Evolutionary conservation across 2,888 invertebrate species (phyloP).

Genomic region (Lymantria monacha): DNA sequence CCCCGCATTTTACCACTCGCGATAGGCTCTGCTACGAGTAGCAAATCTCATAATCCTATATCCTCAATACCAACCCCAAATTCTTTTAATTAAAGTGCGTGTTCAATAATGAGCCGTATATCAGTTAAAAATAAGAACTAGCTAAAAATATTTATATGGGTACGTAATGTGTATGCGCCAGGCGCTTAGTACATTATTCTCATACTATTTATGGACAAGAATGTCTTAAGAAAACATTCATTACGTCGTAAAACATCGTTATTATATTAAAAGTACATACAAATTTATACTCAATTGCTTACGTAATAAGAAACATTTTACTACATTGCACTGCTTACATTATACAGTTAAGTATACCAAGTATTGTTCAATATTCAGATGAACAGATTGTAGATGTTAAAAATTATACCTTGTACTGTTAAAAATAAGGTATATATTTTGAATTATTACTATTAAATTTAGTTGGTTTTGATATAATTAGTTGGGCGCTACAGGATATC

Average conservation of each 20-base stretch:
- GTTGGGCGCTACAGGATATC: slow-evolving; percentile 51
- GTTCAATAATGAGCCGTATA: no score
- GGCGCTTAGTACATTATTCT: slow-evolving; percentile 53
- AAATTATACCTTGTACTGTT: slow-evolving; percentile 34
- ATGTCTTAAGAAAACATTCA: slow-evolving; percentile 70
- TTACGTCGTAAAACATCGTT: slow-evolving; percentile 42
- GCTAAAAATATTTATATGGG: neutral
- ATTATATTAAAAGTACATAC: slow-evolving; percentile 16
- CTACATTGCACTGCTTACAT: slow-evolving; percentile 13
- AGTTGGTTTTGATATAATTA: slow-evolving; percentile 42
- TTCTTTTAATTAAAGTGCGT: no score
- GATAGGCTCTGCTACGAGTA: no score
- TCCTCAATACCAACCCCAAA: no score
- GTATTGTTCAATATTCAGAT: slow-evolving; percentile 3
- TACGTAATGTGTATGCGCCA: slow-evolving; percentile 7
- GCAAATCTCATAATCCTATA: no score
- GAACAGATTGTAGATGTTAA: slow-evolving; percentile 3
- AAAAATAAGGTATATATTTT: slow-evolving; percentile 6
- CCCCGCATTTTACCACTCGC: no score
- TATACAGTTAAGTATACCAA: slow-evolving; percentile 11
- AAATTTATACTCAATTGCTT: slow-evolving; percentile 33
- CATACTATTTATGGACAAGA: slow-evolving; percentile 72
- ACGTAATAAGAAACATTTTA: slow-evolving; percentile 28
- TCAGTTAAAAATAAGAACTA: neutral
- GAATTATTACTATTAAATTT: slow-evolving; percentile 19